A percentile compares a stretch with the other conserved stretches of the same genome.
Conservation (phyloP, 1,140 invertebrate species). For the Brachionus paranguensis region DNA sequence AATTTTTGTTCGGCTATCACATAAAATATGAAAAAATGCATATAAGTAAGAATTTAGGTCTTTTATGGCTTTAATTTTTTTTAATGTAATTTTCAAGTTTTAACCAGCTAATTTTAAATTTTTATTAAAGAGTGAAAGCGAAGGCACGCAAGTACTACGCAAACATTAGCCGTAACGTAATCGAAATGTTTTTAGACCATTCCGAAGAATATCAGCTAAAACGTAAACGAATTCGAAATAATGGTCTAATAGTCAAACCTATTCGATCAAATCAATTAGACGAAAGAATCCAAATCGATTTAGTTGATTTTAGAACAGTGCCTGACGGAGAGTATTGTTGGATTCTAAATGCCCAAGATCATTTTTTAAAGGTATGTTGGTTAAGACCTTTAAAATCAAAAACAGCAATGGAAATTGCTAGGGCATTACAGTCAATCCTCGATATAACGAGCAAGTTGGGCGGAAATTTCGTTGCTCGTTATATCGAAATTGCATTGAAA, state of each 20-base stretch:
- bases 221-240: not conserved
- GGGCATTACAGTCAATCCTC: too few species aligned
- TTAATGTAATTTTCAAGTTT: too few species aligned
- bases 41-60: too few species aligned
- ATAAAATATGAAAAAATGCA: too few species aligned
- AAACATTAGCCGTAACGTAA: conserved; percentile 9
- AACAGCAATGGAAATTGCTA: not conserved
- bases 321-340: conserved; percentile 39
- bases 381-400: conserved; percentile 15
- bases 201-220: conserved; percentile 40
- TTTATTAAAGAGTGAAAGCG: too few species aligned
- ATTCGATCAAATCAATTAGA: conserved; percentile 22
- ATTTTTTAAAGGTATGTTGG: conserved; percentile 41
- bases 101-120: too few species aligned
- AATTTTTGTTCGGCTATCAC: too few species aligned
- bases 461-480: too few species aligned
- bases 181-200: conserved; percentile 6
- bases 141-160: not conserved
- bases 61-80: too few species aligned
- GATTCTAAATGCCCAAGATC: conserved; percentile 43
- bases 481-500: too few species aligned
- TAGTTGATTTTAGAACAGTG: conserved; percentile 42
- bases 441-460: too few species aligned
- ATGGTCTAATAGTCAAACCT: conserved; percentile 30
- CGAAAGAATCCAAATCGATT: conserved; percentile 41